Evolutionary conservation across 2,888 invertebrate genomes (phyloP), one percentile per base, ranked within the genome.

Genomic region (Eledona agricola): DNA sequence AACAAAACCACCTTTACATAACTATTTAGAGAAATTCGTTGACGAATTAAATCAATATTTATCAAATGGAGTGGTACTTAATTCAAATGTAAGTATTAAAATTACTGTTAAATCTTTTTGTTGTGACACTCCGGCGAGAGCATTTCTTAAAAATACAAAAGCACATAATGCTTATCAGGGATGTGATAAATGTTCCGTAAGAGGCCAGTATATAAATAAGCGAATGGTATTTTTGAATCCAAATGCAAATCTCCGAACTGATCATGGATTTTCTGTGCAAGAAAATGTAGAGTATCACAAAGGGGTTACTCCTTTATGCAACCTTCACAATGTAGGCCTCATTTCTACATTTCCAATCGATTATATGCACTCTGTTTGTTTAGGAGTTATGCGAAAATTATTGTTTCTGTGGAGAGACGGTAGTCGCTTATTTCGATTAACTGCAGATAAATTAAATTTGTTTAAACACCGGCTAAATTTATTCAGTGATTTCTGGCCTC

Each of bases 321-420:
- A 52, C 2, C 35, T 59, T 13, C 29, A 25, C 12, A 16, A 40
- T 32, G 56, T 62, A 38, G 59, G 45, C 9, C 12, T 62, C 19
- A 53, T 60, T 1, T 19, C 47, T n/a, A 6, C 25, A 7, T 60
- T 64, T 47, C 57, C 54, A 7, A 4, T 59, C 1, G 63, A 63
- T 38, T 62, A 59, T 38, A 62, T 60, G 62, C 64, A 64, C 37
- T 51, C 47, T 32, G 47, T 60, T 5, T 64, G 55, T 40, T 37
- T 62, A 19, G 62, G 64, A 2, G 51, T 64, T 7, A 57, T 59
- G 47, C 28, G 57, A 38, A 62, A 63, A 52, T 32, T 64, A 13
- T 32, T 62, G 11, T 57, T 62, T 52, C 10, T 29, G 5, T 61
- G 60, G 60, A 43, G 60, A 31, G 55, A 58, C 57, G 57, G 60